phyloP scores from a whole-genome alignment of 2,113 vertebrate genomes.

The Poecile atricapillus region DNA sequence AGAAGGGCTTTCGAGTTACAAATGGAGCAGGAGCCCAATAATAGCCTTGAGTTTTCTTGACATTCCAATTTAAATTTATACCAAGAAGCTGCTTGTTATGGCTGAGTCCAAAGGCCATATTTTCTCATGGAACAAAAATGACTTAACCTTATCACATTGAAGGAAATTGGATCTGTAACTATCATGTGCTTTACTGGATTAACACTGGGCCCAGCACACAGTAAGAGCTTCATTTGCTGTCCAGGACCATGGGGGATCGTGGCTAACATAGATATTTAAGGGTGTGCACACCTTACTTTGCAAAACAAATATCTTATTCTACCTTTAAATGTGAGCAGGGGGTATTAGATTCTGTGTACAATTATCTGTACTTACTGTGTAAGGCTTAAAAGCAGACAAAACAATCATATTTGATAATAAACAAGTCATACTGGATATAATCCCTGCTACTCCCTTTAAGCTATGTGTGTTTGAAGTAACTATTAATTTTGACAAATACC shows the following conservation, averaged over 20 bases:
- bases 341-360: background rate
- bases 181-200: background rate
- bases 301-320: background rate
- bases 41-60: background rate
- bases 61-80: background rate
- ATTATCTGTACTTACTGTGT: background rate
- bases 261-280: accelerated
- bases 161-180: background rate
- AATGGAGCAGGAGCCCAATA: background rate
- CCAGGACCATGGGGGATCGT: background rate
- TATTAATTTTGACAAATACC: background rate
- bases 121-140: background rate
- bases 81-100: background rate
- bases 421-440: background rate
- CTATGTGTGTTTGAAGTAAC: background rate
- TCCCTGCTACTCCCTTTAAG: background rate
- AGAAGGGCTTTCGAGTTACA: background rate
- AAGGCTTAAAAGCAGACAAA: background rate
- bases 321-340: background rate
- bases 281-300: background rate
- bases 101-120: background rate
- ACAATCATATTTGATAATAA: background rate
- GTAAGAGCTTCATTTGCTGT: background rate
- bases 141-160: background rate
- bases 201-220: background rate